A percentile compares a stretch with the other conserved stretches of the same genome.
Conservation (phyloP, 2,888 invertebrate species). For the Catotricha subobsoleta region DNA sequence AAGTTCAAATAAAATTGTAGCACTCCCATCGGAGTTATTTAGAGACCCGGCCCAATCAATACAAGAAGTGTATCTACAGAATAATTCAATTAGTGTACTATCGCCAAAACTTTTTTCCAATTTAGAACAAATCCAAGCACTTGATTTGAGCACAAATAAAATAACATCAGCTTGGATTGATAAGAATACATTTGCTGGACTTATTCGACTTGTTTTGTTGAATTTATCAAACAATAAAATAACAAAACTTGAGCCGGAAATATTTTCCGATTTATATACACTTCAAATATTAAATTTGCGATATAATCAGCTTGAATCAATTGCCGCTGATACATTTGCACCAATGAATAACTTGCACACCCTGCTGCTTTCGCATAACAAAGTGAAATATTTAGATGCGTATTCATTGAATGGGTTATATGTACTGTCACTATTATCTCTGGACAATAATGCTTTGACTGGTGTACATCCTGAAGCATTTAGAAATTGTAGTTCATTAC, state of each 20-base stretch:
- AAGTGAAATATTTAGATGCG: slow-evolving; percentile 65
- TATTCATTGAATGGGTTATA: slow-evolving; percentile 76
- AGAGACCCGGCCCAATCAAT: slow-evolving; percentile 58
- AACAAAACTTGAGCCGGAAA: slow-evolving; percentile 59
- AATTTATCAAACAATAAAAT: slow-evolving; percentile 75
- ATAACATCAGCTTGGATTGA: slow-evolving; percentile 76
- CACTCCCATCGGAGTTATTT: slow-evolving; percentile 71
- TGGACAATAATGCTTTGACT: slow-evolving; percentile 71
- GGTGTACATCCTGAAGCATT: slow-evolving; percentile 76
- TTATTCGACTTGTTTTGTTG: slow-evolving; percentile 71
- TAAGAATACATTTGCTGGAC: slow-evolving; percentile 66
- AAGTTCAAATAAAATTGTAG: slow-evolving; percentile 76
- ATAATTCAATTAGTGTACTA: slow-evolving; percentile 74
- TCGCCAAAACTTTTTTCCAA: slow-evolving; percentile 75
- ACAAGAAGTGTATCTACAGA: slow-evolving; percentile 77
- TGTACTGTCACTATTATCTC: slow-evolving; percentile 64
- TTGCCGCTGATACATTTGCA: slow-evolving; percentile 73
- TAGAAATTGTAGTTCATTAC: slow-evolving; percentile 74
- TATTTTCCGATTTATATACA: slow-evolving; percentile 72
- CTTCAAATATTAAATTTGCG: slow-evolving; percentile 72
- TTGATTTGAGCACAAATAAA: slow-evolving; percentile 74
- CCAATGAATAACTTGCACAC: slow-evolving; percentile 87
- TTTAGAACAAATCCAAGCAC: slow-evolving; percentile 57
- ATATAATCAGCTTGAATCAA: slow-evolving; percentile 64
- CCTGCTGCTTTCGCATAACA: slow-evolving; percentile 68